Base-by-base conservation (phyloP, 2,113 vertebrate genomes). In the Bolborhynchus lineola region DNA sequence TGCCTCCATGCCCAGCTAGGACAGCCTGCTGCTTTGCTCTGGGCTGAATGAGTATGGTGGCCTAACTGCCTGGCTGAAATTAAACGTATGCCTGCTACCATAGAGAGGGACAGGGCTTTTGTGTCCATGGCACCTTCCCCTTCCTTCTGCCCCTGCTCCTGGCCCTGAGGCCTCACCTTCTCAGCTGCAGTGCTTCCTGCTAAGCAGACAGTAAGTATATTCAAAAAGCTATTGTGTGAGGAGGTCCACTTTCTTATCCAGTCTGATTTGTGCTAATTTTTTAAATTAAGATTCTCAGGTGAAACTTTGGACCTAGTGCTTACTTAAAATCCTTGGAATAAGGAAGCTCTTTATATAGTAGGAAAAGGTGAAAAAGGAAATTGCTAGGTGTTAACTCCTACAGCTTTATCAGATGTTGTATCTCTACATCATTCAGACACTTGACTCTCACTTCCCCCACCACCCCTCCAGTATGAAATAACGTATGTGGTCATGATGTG, bases 101-200 rank as follows among this genome's bases (percentile, higher is more conserved):
- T 0, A 0, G 16, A 37, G 7, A 31, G 16, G 15, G 53, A 44
- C 31, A 9, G 11, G 6, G 0, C 6, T 39, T 16, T 72, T 9
- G 16, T 39, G 14, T 10, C 14, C 0, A 1, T 13, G 0, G 1
- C 20, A 15, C 13, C 8, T 4, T 39, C 31, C 85, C 33, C 29
- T 10, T 62, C 29, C 39, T 16, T 29, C 21, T 39, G 26, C 8
- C 35, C 16, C 23, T 55, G 23, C 29, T 53, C 13, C 21, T 7
- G 16, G 5, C 33, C 41, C 18, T 0, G 21, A 16, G 31, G 10
- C 7, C 6, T 6, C 7, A 3, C 9, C 2, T 25, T 31, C 71
- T 65, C 12, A 4, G 7, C 41, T 20, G 23, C 24, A 31, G 41
- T 1, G 17, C 47, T 72, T 82, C 33, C 35, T 0, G 0, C 31